Base-by-base conservation (phyloP, 2,888 invertebrate genomes). In the Pasiphila rectangulata region DNA sequence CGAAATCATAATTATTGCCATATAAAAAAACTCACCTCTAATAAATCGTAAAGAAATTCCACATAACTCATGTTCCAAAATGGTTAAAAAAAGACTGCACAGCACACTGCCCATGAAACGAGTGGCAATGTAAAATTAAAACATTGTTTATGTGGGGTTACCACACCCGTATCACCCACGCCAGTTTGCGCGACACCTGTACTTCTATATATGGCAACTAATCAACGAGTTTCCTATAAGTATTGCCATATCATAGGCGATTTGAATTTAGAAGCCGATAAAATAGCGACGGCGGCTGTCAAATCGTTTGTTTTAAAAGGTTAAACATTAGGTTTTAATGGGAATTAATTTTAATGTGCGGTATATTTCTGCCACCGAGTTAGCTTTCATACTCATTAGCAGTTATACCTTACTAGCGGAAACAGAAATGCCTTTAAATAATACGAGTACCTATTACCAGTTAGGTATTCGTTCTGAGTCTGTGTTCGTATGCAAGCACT, bases 131-230 rank as follows among this genome's bases (percentile, higher is more conserved):
- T 59, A 59, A 73, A 74, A 73, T 72, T 71, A 66, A 69, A 69
- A 63, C 61, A 64, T 66, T 69, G 64, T 67, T 67, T 70, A 72
- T 69, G 64, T 62, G 66, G 65, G 68, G 71, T 70, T 68, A 64
- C 81, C 82, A 72, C 83, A 76, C 82, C 83, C 71, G 61, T 56
- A 57, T 65, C 78, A 68, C 85, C 86, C 76, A 85, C 85, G 70
- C 75, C 35, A 40, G 43, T 54, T 47, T 49, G 46, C 25, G 39
- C 46, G 47, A 52, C 57, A 55, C 58, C 54, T 57, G 54, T 55
- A 51, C 47, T 43, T 40, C 57, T 54, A 49, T 45, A 57, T 60
- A 56, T 56, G 59, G 58, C 27, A 38, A 37, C 59, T 62, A 62
- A 60, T 62, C 57, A 61, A 57, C 54, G 24, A 46, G 56, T 57